phyloP scores from a whole-genome alignment of 2,797 vertebrate genomes.

The Chloroceryle inda region DNA sequence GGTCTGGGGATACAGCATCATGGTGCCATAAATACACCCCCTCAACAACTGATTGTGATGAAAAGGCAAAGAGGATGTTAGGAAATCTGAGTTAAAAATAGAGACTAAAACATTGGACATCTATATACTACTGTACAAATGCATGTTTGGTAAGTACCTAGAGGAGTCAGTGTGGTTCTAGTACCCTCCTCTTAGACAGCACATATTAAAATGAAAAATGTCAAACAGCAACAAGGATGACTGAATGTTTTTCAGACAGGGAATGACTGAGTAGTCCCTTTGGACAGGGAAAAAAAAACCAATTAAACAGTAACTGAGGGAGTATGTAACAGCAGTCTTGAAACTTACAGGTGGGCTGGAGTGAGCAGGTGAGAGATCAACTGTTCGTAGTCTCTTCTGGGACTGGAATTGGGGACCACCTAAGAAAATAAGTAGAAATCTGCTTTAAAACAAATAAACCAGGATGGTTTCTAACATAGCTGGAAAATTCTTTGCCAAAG shows the following conservation, averaged over 20 bases:
- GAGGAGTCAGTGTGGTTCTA: accelerated
- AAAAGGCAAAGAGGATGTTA: neutral
- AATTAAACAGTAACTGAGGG: neutral
- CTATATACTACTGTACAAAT: accelerated
- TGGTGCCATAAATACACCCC: neutral
- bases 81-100: neutral
- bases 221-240: neutral
- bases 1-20: neutral
- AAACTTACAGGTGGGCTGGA: neutral
- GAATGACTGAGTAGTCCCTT: neutral
- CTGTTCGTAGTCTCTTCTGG: neutral
- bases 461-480: neutral
- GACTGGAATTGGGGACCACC: neutral
- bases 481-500: neutral
- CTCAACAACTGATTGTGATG: neutral
- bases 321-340: neutral
- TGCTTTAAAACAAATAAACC: neutral
- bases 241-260: neutral
- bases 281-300: accelerated
- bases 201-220: neutral
- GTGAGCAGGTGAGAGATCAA: neutral
- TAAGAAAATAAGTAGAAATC: neutral
- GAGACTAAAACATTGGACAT: neutral
- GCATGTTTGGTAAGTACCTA: neutral
- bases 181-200: neutral